Percentiles rank a stretch among this genome's conserved stretches.
phyloP scores from a whole-genome alignment of 2,888 invertebrate genomes.

The Cheilosia pagana region DNA sequence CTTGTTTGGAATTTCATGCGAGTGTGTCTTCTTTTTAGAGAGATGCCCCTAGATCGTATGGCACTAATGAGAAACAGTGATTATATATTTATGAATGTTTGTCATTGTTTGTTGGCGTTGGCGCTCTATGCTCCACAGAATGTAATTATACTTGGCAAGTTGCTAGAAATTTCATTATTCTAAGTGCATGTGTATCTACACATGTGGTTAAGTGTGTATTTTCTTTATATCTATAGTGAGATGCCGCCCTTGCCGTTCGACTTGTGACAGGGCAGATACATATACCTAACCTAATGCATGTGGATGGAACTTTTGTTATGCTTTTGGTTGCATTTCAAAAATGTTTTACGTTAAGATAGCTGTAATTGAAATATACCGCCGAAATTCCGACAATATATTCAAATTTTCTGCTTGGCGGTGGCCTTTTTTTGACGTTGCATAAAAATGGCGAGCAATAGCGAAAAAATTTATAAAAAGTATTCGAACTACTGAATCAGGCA shows the following conservation, averaged over 20 bases:
- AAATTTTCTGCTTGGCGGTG: too few relatives aligned
- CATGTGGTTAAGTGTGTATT: not conserved
- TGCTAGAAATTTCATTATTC: slow-evolving; percentile 23
- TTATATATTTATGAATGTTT: slow-evolving; percentile 69
- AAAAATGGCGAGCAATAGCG: too few relatives aligned
- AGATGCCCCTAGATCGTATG: slow-evolving; percentile 18
- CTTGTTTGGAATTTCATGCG: slow-evolving; percentile 35
- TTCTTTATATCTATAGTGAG: not conserved
- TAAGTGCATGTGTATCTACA: slow-evolving; percentile 12
- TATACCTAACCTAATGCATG: not conserved
- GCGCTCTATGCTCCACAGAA: slow-evolving; percentile 5
- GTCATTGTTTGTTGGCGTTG: slow-evolving; percentile 44
- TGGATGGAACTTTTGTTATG: not conserved
- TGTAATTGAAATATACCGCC: too few relatives aligned
- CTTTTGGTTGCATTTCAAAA: too few relatives aligned
- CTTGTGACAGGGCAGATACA: not conserved
- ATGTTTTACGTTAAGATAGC: too few relatives aligned
- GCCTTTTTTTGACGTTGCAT: too few relatives aligned
- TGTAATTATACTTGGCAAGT: slow-evolving; percentile 46
- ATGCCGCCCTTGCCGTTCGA: not conserved
- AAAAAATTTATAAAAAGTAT: too few relatives aligned
- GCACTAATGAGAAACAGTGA: slow-evolving; percentile 61
- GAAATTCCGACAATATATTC: too few relatives aligned
- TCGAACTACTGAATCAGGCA: too few relatives aligned
- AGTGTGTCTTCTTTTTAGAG: not conserved